A percentile compares a stretch with the other conserved stretches of the same genome.
Conservation (phyloP, 2,888 invertebrate genomes). For the Eristalis pertinax region DNA sequence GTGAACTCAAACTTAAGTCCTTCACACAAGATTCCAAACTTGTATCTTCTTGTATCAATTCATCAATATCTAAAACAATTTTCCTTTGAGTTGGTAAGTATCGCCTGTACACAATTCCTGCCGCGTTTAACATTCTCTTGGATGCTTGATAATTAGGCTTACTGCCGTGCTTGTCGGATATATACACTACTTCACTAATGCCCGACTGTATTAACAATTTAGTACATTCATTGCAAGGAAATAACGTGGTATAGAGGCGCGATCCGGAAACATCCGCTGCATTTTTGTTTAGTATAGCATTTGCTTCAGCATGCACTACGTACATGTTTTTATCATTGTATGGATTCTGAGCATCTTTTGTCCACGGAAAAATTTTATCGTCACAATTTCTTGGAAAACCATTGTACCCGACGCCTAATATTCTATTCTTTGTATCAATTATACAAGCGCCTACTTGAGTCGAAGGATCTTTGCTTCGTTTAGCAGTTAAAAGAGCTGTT, state of each 20-base stretch:
- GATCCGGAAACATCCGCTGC: constrained; percentile 89
- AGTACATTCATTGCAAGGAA: constrained; percentile 99
- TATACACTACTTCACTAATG: constrained; percentile 89
- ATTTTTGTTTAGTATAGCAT: constrained; percentile 97
- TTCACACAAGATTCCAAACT: not conserved
- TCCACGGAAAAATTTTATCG: constrained; percentile 96
- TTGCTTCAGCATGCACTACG: constrained; percentile 99
- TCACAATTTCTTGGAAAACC: constrained; percentile 96
- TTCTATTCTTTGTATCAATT: constrained; percentile 91
- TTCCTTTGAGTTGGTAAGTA: constrained; percentile 84
- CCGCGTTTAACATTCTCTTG: constrained; percentile 90
- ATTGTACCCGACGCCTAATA: constrained; percentile 98
- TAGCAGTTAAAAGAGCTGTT: constrained; percentile 92
- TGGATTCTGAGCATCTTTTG: constrained; percentile 83
- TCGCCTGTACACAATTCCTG: constrained; percentile 87
- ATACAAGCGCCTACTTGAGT: constrained; percentile 98
- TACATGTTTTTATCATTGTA: constrained; percentile 92
- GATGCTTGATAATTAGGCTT: constrained; percentile 88
- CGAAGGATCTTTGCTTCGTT: constrained; percentile 96
- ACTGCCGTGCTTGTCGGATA: constrained; percentile 90
- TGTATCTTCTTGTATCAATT: constrained; percentile 75
- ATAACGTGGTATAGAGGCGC: constrained; percentile 93
- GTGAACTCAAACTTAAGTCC: not conserved
- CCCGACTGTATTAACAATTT: constrained; percentile 98
- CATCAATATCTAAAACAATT: constrained; percentile 87